Evolutionary conservation across 2,797 vertebrate species (phyloP).

Genomic region (Anabacerthia variegaticeps): DNA sequence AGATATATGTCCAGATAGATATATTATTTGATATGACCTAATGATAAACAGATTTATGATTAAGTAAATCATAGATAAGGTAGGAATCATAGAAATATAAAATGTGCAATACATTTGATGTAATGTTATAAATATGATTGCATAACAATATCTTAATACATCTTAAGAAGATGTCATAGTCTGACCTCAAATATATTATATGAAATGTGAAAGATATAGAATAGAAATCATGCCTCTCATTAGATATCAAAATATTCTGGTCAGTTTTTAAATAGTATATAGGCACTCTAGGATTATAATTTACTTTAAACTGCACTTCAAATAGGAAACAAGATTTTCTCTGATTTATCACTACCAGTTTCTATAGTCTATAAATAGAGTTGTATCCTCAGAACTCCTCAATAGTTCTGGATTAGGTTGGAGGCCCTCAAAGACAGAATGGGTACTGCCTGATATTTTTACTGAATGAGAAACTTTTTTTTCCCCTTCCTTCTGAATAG

Average conservation of each 20-base stretch:
- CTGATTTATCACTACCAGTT: not conserved
- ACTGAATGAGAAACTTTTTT: not conserved
- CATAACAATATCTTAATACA: not conserved
- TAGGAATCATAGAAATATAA: not conserved
- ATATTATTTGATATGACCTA: not conserved
- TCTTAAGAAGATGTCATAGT: not conserved
- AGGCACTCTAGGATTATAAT: not conserved
- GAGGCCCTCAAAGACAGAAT: not conserved
- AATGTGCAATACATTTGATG: not conserved
- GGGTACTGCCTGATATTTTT: conserved; percentile 10
- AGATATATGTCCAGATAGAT: not conserved
- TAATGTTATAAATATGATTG: not conserved
- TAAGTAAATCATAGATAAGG: not conserved
- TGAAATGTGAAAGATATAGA: not conserved
- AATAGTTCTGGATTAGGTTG: not conserved
- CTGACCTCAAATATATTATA: not conserved
- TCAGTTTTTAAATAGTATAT: not conserved
- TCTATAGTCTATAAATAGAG: not conserved
- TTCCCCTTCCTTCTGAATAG: not conserved
- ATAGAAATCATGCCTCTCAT: not conserved
- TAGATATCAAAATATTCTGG: not conserved
- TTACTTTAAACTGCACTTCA: not conserved
- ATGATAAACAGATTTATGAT: not conserved
- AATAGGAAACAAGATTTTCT: not conserved
- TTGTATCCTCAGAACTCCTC: not conserved